These are phyloP conservation scores for Polypedilum pembai DNA, from an alignment of 1,140 invertebrate genomes.

Conservation along the genomic window DNA sequence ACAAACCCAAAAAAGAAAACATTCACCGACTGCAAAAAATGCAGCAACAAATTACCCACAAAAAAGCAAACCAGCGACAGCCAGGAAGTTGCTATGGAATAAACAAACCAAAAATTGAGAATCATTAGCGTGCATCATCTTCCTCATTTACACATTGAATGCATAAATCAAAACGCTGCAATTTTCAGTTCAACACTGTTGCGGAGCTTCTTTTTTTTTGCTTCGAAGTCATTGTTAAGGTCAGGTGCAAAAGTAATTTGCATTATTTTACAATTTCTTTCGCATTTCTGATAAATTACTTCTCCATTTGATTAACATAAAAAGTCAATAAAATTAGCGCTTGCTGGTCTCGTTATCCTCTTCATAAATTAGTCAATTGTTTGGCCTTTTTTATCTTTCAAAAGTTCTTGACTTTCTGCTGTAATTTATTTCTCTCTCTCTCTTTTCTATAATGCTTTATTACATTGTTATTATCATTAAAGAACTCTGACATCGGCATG, in stretches of 20 bases:
- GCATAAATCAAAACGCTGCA: constrained; percentile 6
- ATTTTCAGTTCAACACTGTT: background rate
- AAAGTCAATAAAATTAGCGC: background rate
- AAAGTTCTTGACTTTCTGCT: background rate
- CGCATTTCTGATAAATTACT: background rate
- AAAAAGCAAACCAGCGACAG: too few relatives aligned
- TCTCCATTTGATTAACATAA: background rate
- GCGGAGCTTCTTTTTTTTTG: background rate
- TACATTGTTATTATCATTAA: constrained; percentile 15
- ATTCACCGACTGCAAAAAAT: too few relatives aligned
- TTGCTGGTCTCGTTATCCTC: too few relatives aligned
- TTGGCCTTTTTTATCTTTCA: background rate
- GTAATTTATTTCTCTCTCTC: background rate
- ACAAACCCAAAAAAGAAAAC: too few relatives aligned
- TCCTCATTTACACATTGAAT: background rate
- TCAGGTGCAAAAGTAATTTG: constrained; percentile 21
- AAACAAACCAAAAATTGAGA: background rate
- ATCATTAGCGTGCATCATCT: background rate
- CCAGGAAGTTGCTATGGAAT: background rate
- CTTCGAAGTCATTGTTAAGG: background rate
- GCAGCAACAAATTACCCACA: too few relatives aligned
- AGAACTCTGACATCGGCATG: background rate
- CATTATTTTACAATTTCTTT: constrained; percentile 6
- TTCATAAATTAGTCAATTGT: constrained; percentile 24
- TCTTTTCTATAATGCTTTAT: background rate